Conservation (phyloP, 2,797 vertebrate genomes). For the Odontamblyopus lacepedii region DNA sequence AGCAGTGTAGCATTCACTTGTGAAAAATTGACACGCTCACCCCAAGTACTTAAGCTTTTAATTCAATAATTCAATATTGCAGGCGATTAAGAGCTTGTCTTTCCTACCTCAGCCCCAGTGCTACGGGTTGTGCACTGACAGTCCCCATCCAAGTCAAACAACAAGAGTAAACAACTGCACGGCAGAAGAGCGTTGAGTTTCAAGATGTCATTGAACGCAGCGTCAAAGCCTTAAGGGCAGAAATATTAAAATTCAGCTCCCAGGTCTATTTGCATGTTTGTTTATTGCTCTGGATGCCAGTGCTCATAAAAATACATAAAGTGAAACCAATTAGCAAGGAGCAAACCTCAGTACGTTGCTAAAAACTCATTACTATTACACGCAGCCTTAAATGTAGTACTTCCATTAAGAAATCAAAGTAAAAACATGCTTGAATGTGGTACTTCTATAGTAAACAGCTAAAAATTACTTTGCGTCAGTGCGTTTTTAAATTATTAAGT, state of each 20-base stretch:
- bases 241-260: constrained; percentile 48
- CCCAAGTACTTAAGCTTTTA: constrained; percentile 81
- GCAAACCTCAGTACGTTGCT: constrained; percentile 29
- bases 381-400: constrained; percentile 1
- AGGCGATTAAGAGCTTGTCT: constrained; percentile 77
- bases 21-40: constrained; percentile 78
- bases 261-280: constrained; percentile 54
- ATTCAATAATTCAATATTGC: constrained; percentile 81
- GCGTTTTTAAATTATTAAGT: neutral
- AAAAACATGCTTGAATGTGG: neutral
- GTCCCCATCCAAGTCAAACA: constrained; percentile 55
- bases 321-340: constrained; percentile 40
- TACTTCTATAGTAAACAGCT: neutral
- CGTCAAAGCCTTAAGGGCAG: constrained; percentile 40
- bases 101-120: constrained; percentile 69
- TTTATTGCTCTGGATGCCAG: constrained; percentile 36
- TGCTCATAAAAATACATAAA: constrained; percentile 37
- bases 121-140: constrained; percentile 70
- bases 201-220: constrained; percentile 60
- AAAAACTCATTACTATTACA: constrained; percentile 28
- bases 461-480: neutral
- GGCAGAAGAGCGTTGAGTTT: constrained; percentile 57
- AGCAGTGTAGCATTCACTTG: constrained; percentile 77
- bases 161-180: constrained; percentile 56
- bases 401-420: constrained; percentile 4